Evolutionary conservation across 2,888 invertebrate genomes (phyloP).

Genomic region (Sarcophaga subvicina): DNA sequence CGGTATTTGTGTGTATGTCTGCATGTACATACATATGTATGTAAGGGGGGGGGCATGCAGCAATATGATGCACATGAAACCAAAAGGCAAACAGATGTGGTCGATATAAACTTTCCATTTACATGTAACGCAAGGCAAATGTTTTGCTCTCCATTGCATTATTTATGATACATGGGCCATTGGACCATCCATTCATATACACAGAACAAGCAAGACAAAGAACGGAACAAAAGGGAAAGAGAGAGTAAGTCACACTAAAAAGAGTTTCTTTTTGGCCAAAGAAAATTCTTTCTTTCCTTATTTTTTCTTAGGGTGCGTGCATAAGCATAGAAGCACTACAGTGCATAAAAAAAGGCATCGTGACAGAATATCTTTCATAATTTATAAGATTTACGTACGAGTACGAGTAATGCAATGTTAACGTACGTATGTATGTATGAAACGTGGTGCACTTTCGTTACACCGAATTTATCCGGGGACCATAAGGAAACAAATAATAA

Average conservation of each 20-base stretch:
- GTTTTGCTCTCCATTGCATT: constrained; percentile 44
- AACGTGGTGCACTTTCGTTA: constrained; percentile 12
- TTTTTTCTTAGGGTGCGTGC: too few relatives aligned
- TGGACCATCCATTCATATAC: not conserved
- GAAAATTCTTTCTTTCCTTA: too few relatives aligned
- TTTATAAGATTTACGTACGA: constrained; percentile 56
- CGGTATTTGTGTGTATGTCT: constrained; percentile 5
- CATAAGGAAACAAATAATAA: constrained; percentile 57
- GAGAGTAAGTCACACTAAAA: too few relatives aligned
- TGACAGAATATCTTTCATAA: constrained; percentile 65
- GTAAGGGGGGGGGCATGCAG: not conserved
- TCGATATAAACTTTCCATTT: constrained; percentile 51
- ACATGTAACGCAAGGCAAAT: constrained; percentile 28
- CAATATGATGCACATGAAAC: constrained; percentile 20
- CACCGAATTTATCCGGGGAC: constrained; percentile 45
- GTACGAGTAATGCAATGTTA: not conserved
- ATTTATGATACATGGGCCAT: constrained; percentile 34
- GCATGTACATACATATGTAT: not conserved
- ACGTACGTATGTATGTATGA: not conserved
- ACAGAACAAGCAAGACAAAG: not conserved
- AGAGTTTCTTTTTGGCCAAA: too few relatives aligned
- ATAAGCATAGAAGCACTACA: not conserved
- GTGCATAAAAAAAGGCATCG: constrained; percentile 19
- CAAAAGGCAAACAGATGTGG: constrained; percentile 50
- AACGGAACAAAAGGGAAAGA: not conserved